phyloP scores from a whole-genome alignment of 1,140 invertebrate genomes.

The Hermatobates lingyangjiaoensis region DNA sequence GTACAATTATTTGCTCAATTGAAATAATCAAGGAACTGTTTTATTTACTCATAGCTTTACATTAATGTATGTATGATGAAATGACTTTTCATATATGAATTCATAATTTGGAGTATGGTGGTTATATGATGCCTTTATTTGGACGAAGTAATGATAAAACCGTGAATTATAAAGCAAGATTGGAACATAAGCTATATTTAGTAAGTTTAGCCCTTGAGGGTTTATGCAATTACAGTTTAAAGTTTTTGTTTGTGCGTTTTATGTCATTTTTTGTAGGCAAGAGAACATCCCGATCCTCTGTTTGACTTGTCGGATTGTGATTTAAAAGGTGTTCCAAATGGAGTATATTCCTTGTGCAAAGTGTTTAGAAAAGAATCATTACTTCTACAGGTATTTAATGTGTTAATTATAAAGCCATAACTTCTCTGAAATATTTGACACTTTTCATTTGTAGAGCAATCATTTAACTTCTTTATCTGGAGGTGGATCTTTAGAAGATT shows the following conservation, averaged over 20 bases:
- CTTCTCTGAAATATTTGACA: not conserved
- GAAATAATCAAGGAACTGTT: too few species aligned
- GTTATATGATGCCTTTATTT: slow-evolving; percentile 13
- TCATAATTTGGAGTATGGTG: too few species aligned
- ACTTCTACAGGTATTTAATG: slow-evolving; percentile 18
- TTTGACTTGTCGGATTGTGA: slow-evolving; percentile 56
- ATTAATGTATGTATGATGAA: too few species aligned
- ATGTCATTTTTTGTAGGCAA: slow-evolving; percentile 29
- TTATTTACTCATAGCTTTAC: too few species aligned
- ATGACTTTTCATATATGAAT: too few species aligned
- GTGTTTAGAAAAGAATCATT: slow-evolving; percentile 53
- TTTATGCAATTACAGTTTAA: slow-evolving; percentile 3
- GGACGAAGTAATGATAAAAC: slow-evolving; percentile 15
- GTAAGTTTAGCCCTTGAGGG: slow-evolving; percentile 21
- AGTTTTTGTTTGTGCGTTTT: not conserved
- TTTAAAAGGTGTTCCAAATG: slow-evolving; percentile 43
- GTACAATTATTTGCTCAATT: too few species aligned
- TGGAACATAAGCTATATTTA: slow-evolving; percentile 51
- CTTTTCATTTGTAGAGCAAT: slow-evolving; percentile 35
- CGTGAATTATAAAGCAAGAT: slow-evolving; percentile 36
- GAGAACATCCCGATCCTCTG: slow-evolving; percentile 50
- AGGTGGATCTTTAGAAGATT: slow-evolving; percentile 46
- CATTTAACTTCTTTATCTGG: slow-evolving; percentile 40
- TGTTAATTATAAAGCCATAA: not conserved
- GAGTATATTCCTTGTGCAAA: slow-evolving; percentile 55